Evolutionary conservation across 2,113 vertebrate genomes (phyloP), one percentile per base, ranked within the genome.

Genomic region (Anhinga anhinga): DNA sequence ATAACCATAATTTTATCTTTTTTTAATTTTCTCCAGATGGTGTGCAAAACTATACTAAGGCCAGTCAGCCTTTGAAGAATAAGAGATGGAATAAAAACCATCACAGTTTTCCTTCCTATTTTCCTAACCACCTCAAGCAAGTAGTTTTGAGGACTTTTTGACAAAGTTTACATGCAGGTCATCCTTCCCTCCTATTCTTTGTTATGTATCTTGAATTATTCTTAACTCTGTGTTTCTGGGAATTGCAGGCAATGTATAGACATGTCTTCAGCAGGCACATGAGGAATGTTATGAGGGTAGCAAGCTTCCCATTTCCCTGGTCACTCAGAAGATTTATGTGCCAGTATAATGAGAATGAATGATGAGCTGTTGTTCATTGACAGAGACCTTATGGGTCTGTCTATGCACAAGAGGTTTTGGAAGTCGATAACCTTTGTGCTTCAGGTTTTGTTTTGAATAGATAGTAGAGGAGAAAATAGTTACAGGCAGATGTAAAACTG

Each of bases 281-380:
- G 3, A 96, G 66, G 93, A 97, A 97, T 94, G 96, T 90, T 95
- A 72, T 53, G 74, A 95, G 85, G 30, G 45, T 77, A 95, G 87
- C 73, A 85, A 86, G 44, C 73, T 94, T 89, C 73, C 72, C 6
- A 0, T 94, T 90, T 82, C 78, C 62, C 53, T 94, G 85, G 70
- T 76, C 92, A 66, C 66, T 90, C 26, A 38, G 49, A 82, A 82
- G 87, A 87, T 95, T 96, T 96, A 91, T 95, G 74, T 93, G 78
- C 90, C 66, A 85, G 66, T 85, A 26, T 86, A 93, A 93, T 40
- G 53, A 94, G 82, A 91, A 82, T 91, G 81, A 91, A 80, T 76
- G 70, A 95, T 89, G 83, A 90, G 58, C 66, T 94, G 73, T 13
- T 88, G 30, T 80, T 94, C 62, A 13, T 30, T 53, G 81, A 76